Conservation (phyloP, 2,113 vertebrate genomes). For the Ia io region DNA sequence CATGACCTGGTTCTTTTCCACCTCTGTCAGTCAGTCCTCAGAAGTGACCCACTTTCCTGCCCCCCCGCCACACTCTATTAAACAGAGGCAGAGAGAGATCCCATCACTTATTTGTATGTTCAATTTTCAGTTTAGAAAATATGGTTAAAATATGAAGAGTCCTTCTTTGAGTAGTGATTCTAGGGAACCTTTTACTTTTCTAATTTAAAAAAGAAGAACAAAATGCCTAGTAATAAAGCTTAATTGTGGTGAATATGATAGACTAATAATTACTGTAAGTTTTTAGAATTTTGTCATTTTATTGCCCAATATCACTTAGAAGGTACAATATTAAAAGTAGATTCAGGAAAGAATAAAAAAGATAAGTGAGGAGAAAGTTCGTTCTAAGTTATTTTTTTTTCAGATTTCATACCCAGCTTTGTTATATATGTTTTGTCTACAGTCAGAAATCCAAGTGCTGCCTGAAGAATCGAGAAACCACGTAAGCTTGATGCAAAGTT, state of each 20-base stretch:
- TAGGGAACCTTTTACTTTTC: not conserved
- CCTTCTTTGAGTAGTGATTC: not conserved
- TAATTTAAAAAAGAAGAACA: not conserved
- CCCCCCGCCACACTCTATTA: accelerated
- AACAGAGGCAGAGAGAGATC: not conserved
- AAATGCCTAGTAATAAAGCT: constrained; percentile 26
- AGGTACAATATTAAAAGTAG: constrained; percentile 25
- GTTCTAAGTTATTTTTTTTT: not conserved
- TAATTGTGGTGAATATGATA: not conserved
- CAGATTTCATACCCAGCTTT: not conserved
- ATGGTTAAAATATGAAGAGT: constrained; percentile 16
- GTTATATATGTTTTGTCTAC: not conserved
- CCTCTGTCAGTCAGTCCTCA: not conserved
- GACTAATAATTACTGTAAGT: not conserved
- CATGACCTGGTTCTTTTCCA: not conserved
- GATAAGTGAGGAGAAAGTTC: not conserved
- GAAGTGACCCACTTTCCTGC: not conserved
- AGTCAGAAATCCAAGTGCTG: not conserved
- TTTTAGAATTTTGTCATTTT: not conserved
- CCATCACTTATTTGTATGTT: not conserved
- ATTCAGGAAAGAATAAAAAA: not conserved
- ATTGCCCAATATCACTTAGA: not conserved
- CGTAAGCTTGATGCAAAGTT: not conserved
- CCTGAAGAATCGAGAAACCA: not conserved
- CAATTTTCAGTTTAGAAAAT: constrained; percentile 32